Evolutionary conservation across 2,888 invertebrate species (phyloP).

Genomic region (Drosophila nr. perissopoda): DNA sequence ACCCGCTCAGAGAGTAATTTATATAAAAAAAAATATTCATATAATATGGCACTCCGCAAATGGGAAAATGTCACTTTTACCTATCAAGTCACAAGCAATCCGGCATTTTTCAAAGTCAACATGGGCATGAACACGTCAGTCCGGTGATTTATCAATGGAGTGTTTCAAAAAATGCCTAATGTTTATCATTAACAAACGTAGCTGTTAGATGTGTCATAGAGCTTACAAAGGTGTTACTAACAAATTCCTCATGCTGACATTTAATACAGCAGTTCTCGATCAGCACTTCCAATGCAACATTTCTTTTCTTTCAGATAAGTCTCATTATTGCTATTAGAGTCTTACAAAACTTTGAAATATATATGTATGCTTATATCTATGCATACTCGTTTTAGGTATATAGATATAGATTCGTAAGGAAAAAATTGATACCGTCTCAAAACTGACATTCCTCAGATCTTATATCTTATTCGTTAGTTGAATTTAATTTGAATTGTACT

Average conservation of each 20-base stretch:
- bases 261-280: background rate
- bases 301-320: background rate
- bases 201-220: background rate
- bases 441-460: background rate
- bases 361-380: background rate
- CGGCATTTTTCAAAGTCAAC: background rate
- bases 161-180: too few relatives aligned
- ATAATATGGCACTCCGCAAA: background rate
- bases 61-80: background rate
- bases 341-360: background rate
- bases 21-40: background rate
- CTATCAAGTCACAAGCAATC: background rate
- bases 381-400: background rate
- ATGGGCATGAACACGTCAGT: background rate
- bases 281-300: background rate
- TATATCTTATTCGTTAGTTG: background rate
- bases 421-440: background rate
- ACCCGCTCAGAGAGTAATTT: background rate
- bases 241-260: background rate
- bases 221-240: background rate
- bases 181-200: background rate
- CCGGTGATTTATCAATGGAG: background rate
- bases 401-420: background rate
- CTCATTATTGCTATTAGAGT: background rate
- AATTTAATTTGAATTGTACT: fast-evolving